Percentiles rank a stretch among this genome's conserved stretches.
Evolutionary conservation across 1,140 invertebrate species (phyloP).

Genomic region (Calephelis nemesis): DNA sequence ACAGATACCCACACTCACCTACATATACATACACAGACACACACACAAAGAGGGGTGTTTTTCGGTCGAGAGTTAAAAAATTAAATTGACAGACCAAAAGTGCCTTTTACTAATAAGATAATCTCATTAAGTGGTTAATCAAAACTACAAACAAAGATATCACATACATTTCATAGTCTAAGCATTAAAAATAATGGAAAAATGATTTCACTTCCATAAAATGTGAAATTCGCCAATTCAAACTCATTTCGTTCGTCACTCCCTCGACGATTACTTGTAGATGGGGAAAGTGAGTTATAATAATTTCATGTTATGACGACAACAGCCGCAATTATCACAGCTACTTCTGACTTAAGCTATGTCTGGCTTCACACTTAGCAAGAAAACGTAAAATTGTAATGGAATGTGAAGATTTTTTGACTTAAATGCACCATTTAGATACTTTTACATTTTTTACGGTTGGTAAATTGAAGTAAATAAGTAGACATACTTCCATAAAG

Average conservation of each 20-base stretch:
- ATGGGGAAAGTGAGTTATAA: constrained; percentile 10
- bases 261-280: constrained; percentile 10
- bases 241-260: neutral
- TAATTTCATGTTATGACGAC: constrained; percentile 17
- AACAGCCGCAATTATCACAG: constrained; percentile 16
- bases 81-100: too few relatives aligned
- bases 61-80: too few relatives aligned
- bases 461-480: too few relatives aligned
- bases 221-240: constrained; percentile 4
- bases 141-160: too few relatives aligned
- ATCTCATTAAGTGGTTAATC: too few relatives aligned
- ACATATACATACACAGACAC: too few relatives aligned
- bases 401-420: constrained; percentile 9
- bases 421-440: constrained; percentile 5
- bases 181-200: neutral
- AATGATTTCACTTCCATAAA: constrained; percentile 3
- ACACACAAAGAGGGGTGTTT: too few relatives aligned
- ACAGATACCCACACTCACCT: too few relatives aligned
- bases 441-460: too few relatives aligned
- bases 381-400: constrained; percentile 12
- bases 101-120: too few relatives aligned
- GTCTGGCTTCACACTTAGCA: constrained; percentile 17
- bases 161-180: too few relatives aligned
- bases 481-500: too few relatives aligned
- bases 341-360: constrained; percentile 9